Conservation (phyloP, 2,113 vertebrate species). For the Benitochromis conjunctus region DNA sequence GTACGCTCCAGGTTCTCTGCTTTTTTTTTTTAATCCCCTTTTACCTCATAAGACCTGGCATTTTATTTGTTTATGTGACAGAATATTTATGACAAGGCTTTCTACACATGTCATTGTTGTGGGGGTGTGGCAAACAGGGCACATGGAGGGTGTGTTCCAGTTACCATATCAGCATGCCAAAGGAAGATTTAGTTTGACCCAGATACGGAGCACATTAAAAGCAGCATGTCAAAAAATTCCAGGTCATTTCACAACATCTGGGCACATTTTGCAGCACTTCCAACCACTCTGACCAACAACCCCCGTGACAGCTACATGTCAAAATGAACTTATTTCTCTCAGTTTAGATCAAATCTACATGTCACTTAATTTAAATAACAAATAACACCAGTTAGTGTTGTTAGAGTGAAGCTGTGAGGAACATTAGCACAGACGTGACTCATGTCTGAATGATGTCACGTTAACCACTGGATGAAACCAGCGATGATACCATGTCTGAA, state of each 20-base stretch:
- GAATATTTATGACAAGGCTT: not conserved
- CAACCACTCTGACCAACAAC: not conserved
- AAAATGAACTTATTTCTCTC: not conserved
- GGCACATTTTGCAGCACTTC: not conserved
- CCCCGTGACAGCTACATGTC: not conserved
- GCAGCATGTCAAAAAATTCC: not conserved
- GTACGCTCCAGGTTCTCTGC: not conserved
- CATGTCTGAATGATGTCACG: not conserved
- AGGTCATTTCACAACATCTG: not conserved
- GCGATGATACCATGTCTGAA: not conserved
- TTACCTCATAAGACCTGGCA: not conserved
- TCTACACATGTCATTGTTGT: not conserved
- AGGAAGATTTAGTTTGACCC: not conserved
- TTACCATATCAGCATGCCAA: not conserved
- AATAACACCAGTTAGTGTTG: not conserved
- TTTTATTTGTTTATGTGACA: not conserved
- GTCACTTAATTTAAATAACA: not conserved
- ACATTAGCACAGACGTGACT: not conserved
- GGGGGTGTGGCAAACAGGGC: not conserved
- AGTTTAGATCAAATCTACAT: fast-evolving
- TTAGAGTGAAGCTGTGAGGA: not conserved
- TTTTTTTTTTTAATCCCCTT: not conserved
- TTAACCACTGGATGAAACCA: not conserved
- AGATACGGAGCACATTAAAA: not conserved
- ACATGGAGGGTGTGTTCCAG: not conserved